phyloP scores from a whole-genome alignment of 1,140 invertebrate species.

The Riptortus pedestris region DNA sequence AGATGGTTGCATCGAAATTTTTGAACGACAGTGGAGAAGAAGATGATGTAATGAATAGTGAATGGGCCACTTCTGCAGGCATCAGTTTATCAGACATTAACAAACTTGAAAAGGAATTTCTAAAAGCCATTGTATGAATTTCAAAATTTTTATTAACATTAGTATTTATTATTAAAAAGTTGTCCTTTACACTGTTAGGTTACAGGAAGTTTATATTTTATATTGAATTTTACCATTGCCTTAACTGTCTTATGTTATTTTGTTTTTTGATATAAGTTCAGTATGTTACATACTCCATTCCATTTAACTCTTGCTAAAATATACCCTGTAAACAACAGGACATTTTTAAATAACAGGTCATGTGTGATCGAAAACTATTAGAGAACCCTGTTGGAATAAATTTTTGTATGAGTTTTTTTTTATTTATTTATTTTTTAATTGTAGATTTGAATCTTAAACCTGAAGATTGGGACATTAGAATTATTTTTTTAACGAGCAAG shows the following conservation, averaged over 20 bases:
- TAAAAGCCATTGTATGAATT: slow-evolving; percentile 82
- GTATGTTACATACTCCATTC: too few relatives aligned
- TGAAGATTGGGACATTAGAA: too few relatives aligned
- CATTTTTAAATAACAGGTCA: too few relatives aligned
- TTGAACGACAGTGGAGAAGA: slow-evolving; percentile 83
- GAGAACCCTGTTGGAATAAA: too few relatives aligned
- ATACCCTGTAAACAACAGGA: too few relatives aligned
- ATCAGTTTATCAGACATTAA: slow-evolving; percentile 65
- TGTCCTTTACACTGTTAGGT: slow-evolving; percentile 19
- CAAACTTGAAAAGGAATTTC: slow-evolving; percentile 74
- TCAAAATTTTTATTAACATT: slow-evolving; percentile 27
- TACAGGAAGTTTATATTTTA: slow-evolving; percentile 16
- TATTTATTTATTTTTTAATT: too few relatives aligned
- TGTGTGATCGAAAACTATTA: too few relatives aligned
- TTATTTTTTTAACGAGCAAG: too few relatives aligned
- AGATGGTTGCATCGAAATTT: slow-evolving; percentile 95
- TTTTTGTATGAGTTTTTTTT: too few relatives aligned
- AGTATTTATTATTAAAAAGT: slow-evolving; percentile 19
- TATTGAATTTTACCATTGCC: background rate
- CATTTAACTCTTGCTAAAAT: too few relatives aligned
- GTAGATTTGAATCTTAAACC: too few relatives aligned
- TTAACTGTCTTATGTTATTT: background rate
- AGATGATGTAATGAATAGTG: slow-evolving; percentile 73
- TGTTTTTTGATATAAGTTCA: slow-evolving; percentile 1
- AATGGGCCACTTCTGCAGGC: slow-evolving; percentile 76